Evolutionary conservation across 2,797 vertebrate genomes (phyloP).

Genomic region (Telmatherina bonti): DNA sequence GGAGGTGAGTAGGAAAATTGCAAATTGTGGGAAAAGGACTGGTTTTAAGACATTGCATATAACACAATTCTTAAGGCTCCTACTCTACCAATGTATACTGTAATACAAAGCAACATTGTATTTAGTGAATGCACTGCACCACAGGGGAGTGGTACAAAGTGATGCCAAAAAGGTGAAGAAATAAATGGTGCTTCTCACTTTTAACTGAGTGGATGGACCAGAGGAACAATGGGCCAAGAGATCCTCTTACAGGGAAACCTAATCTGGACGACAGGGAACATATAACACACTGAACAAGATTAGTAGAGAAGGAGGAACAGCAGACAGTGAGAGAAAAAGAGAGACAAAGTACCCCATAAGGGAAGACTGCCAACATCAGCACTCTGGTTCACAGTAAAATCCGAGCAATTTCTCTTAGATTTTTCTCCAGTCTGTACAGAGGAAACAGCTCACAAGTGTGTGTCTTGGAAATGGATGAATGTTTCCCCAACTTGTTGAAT

Average conservation of each 20-base stretch:
- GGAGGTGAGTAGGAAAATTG: not conserved
- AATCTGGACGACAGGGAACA: slow-evolving; percentile 48
- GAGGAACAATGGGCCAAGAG: slow-evolving; percentile 30
- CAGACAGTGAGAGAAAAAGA: slow-evolving; percentile 40
- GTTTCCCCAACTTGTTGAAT: slow-evolving; percentile 55
- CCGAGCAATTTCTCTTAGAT: slow-evolving; percentile 51
- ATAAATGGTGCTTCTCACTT: slow-evolving; percentile 16
- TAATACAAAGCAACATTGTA: slow-evolving; percentile 2
- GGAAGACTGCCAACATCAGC: slow-evolving; percentile 71
- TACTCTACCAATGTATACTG: not conserved
- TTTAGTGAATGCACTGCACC: not conserved
- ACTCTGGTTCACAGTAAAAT: slow-evolving; percentile 54
- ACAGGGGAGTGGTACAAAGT: not conserved
- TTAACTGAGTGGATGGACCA: slow-evolving; percentile 20
- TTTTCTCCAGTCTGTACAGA: slow-evolving; percentile 53
- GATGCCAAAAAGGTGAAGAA: slow-evolving; percentile 14
- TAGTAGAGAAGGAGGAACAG: slow-evolving; percentile 57
- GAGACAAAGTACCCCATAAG: slow-evolving; percentile 57
- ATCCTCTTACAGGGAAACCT: slow-evolving; percentile 47
- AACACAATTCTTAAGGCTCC: not conserved
- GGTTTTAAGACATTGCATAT: not conserved
- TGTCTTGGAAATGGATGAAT: slow-evolving; percentile 73
- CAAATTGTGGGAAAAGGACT: not conserved
- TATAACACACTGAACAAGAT: slow-evolving; percentile 60
- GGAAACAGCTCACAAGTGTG: slow-evolving; percentile 60